Conservation (phyloP, 2,797 vertebrate genomes). For the Chiloscyllium punctatum region DNA sequence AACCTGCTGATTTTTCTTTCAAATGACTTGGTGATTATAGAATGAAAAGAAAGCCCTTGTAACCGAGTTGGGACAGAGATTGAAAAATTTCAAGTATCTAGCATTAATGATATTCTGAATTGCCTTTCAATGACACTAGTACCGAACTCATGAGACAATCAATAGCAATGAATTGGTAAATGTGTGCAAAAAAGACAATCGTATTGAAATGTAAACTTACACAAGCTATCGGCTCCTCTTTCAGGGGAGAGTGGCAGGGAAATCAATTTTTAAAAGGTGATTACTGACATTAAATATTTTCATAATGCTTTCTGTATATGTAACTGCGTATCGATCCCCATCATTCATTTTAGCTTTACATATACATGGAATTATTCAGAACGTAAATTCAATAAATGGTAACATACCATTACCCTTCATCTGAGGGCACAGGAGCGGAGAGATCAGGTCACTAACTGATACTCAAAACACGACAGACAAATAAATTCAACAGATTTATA, state of each 20-base stretch:
- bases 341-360: background rate
- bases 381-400: background rate
- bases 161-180: background rate
- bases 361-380: background rate
- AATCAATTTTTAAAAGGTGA: background rate
- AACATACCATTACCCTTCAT: background rate
- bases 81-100: background rate
- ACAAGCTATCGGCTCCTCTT: background rate
- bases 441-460: conserved; percentile 40
- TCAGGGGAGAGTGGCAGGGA: background rate
- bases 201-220: background rate
- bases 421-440: conserved; percentile 43
- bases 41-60: background rate
- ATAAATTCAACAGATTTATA: conserved; percentile 48
- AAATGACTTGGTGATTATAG: background rate
- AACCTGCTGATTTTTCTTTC: background rate
- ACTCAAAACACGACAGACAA: conserved; percentile 36
- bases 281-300: background rate
- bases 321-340: background rate
- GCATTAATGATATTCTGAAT: background rate
- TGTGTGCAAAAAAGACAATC: background rate
- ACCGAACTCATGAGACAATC: background rate
- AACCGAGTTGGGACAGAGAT: background rate
- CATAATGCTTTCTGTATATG: background rate
- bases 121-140: background rate